Base-by-base conservation (phyloP, 2,888 invertebrate genomes). In the Drosophila sordidula region DNA sequence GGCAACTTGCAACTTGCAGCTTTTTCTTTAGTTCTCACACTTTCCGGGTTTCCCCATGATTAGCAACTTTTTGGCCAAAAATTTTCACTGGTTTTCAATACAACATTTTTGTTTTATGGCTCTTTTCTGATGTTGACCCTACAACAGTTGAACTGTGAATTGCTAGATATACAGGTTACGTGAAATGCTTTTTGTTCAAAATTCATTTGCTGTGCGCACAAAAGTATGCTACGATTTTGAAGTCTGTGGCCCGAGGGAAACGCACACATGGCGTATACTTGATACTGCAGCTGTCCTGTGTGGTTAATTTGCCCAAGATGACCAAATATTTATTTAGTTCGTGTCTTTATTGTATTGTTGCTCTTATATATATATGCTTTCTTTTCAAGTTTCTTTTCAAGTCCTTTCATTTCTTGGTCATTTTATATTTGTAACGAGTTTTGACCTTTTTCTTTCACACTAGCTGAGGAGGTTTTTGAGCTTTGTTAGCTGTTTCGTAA, bases 251-350 rank as follows among this genome's bases (percentile, higher is more conserved):
- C 26, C 22, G 29, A 16, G 22, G 58, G 26, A 64, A 36, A 18
- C 36, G 22, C 22, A 18, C 54, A 67, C 55, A 41, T 54, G 56
- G 32, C 78, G 66, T 67, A 78, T 70, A 57, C 64, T 46, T 74
- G 45, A 67, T 74, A 46, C 45, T 50, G 45, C 46, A 52, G 16
- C 51, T 64, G 65, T 29, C 52, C 25, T 47, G 32, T 46, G 54
- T 44, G 47, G 52, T 72, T 72, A 61, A 68, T 78, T 55, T 58
- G 36, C 1, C 38, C 45, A 54, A 56, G 51, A 39, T 56, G 56
- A 44, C 38, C 52, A 78, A 63, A 63, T 73, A 55, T 69, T 74
- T 76, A 69, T 69, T 69, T 74, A 65, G 55, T 56, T 58, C 34
- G 26, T 49, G 39, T 42, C 49, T 59, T 46, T 50, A 52, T 56